Base-by-base conservation (phyloP, 2,888 invertebrate species). In the Linyphia triangularis region DNA sequence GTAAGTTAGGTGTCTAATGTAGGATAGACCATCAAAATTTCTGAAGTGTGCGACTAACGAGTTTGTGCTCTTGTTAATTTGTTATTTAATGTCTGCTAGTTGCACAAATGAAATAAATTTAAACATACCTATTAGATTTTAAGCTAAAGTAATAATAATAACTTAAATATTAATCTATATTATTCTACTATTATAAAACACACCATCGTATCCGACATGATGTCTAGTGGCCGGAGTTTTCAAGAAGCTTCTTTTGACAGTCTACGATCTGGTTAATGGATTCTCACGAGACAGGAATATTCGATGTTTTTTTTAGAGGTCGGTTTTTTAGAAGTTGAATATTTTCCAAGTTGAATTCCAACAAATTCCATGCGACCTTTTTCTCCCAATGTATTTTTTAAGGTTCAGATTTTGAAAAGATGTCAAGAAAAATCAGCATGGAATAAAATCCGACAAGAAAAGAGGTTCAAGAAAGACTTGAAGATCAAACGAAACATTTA, bases 181-280 rank as follows among this genome's bases (percentile, higher is more conserved):
- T n/a, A n/a, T 33, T 22, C 24, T 30, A 40, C 37, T 40, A 10
- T 37, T 28, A 16, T 24, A 16, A 16, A 0, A 72, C 19, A n/a
- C 0, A 30, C 40, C 13, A 4, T 1, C n/a, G n/a, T n/a, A n/a
- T n/a, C n/a, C n/a, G n/a, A n/a, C n/a, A 51, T 51, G n/a, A 51
- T 51, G 51, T 51, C 51, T 51, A 51, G 13, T n/a, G 51, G 51
- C 51, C 51, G 51, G 51, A 5, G 16, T n/a, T 40, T n/a, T 16
- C 10, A 40, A 9, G 16, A 40, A 40, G 26, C n/a, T 70, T 70
- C 26, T 43, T 75, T 33, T 75, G 75, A 75, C 75, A 75, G 59
- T 22, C 33, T 37, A 59, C 30, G 75, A 75, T 75, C 63, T 77
- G n/a, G 77, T 37, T 61, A 77, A 77, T 37, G 63, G 77, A 77